These are phyloP conservation scores for Nebria ingens DNA, from an alignment of 1,140 invertebrate species.

Conservation along the genomic window DNA sequence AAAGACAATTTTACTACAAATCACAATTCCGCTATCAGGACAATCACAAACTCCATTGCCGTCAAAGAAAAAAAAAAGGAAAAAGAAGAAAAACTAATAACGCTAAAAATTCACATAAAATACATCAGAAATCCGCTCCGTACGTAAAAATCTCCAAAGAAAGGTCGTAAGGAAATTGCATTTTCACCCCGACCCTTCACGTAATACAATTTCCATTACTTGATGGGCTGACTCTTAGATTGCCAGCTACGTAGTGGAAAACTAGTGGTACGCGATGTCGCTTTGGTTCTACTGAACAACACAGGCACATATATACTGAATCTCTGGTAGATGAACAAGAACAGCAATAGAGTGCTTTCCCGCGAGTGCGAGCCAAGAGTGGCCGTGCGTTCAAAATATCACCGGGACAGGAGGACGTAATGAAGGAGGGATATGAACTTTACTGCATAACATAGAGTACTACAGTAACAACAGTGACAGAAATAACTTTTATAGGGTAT, in stretches of 20 bases:
- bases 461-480: not conserved
- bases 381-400: not conserved
- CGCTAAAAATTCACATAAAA: conserved; percentile 8
- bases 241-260: conserved; percentile 4
- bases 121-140: not conserved
- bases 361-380: not conserved
- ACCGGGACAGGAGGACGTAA: conserved; percentile 3
- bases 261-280: not conserved
- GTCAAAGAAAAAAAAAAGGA: not conserved
- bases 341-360: not conserved
- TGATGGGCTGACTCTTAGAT: conserved; percentile 9
- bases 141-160: conserved; percentile 9
- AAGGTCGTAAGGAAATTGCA: not conserved
- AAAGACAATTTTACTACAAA: not conserved
- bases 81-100: conserved; percentile 5
- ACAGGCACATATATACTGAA: too few species aligned
- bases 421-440: not conserved
- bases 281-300: too few species aligned
- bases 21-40: conserved; percentile 6
- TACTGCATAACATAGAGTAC: not conserved
- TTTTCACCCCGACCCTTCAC: not conserved
- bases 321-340: not conserved
- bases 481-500: conserved; percentile 6
- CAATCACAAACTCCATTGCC: conserved; percentile 4
- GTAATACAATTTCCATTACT: conserved; percentile 8